These are phyloP conservation scores for Myotis planiceps DNA, from an alignment of 2,797 vertebrate genomes.

Conservation along the genomic window DNA sequence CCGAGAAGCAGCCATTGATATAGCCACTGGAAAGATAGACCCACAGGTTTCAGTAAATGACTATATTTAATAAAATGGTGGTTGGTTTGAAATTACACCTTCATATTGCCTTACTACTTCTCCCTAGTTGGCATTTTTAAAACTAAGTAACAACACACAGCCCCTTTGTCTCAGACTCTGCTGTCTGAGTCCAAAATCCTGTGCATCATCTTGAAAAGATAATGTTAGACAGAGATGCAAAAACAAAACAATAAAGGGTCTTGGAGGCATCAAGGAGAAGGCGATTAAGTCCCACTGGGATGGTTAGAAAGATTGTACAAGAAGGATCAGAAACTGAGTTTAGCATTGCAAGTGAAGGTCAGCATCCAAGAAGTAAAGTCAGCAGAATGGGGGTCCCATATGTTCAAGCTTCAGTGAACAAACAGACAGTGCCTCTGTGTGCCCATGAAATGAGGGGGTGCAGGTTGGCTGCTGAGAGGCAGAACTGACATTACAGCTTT, in stretches of 20 bases:
- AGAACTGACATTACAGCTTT: background rate
- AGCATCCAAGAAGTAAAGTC: background rate
- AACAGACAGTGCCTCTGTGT: fast-evolving
- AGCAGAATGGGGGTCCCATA: fast-evolving
- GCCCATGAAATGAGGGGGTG: fast-evolving
- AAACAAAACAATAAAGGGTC: background rate
- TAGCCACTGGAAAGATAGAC: background rate
- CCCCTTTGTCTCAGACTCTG: background rate
- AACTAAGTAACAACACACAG: background rate
- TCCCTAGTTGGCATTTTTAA: background rate
- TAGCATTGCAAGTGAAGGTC: background rate
- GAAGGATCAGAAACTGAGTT: background rate
- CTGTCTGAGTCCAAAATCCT: background rate
- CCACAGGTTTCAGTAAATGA: background rate
- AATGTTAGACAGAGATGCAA: background rate
- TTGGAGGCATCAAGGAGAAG: background rate
- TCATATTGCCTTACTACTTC: fast-evolving
- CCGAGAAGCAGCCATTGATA: background rate
- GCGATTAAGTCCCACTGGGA: no score
- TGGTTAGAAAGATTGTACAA: background rate
- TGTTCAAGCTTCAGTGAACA: fast-evolving
- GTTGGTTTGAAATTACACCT: fast-evolving
- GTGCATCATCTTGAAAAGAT: background rate
- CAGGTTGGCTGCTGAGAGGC: background rate
- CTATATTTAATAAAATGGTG: fast-evolving